phyloP scores from a whole-genome alignment of 2,888 invertebrate species.

The Flabesymbios commensalis region DNA sequence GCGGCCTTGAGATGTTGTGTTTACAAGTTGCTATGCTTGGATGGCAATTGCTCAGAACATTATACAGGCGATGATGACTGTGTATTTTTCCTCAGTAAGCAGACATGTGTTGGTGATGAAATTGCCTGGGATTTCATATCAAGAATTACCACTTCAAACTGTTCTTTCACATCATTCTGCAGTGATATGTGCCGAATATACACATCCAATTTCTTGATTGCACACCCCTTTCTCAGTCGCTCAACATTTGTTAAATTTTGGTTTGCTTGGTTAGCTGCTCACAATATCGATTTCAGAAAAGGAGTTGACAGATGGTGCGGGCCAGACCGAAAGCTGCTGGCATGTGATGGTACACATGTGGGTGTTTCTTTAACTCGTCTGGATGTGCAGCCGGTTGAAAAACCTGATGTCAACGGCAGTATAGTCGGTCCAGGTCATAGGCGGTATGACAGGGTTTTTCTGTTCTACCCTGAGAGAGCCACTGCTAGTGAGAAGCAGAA shows the following conservation, averaged over 20 bases:
- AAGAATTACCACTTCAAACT: not conserved
- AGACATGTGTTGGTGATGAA: not conserved
- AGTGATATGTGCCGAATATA: not conserved
- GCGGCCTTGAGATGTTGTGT: not conserved
- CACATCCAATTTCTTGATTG: not conserved
- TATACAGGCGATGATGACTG: not conserved
- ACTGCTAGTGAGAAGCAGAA: not conserved
- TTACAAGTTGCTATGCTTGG: not conserved
- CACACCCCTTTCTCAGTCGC: not conserved
- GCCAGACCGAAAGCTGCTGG: not conserved
- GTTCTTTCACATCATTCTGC: not conserved
- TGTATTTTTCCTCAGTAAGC: not conserved
- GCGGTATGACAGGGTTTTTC: slow-evolving; percentile 5
- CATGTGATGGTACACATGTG: slow-evolving; percentile 8
- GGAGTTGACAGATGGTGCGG: not conserved
- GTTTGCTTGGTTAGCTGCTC: not conserved
- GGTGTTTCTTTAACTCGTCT: not conserved
- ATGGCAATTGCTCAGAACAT: not conserved
- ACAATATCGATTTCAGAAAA: not conserved
- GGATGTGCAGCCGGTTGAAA: not conserved
- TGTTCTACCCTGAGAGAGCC: not conserved
- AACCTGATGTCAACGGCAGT: not conserved
- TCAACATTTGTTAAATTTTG: not conserved
- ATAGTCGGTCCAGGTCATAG: not conserved
- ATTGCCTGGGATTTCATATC: not conserved